A percentile compares a stretch with the other conserved stretches of the same genome.
These are phyloP conservation scores for Thyatira batis DNA, from an alignment of 2,888 invertebrate species.

Conservation along the genomic window DNA sequence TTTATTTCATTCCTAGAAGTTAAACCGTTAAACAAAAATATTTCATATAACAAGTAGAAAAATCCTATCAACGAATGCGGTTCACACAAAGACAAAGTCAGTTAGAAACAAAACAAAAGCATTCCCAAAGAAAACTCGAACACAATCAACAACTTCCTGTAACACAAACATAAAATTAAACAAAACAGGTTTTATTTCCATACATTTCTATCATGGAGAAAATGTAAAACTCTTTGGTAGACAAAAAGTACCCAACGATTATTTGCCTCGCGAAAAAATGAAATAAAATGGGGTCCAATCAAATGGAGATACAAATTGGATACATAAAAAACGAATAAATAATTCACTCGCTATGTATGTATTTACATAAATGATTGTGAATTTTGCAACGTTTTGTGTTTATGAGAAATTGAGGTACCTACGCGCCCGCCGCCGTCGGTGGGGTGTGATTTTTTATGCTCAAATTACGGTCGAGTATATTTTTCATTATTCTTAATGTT, in stretches of 20 bases:
- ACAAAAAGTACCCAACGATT: slow-evolving; percentile 27
- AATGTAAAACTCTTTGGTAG: slow-evolving; percentile 7
- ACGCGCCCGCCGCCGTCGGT: not conserved
- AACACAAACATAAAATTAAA: not conserved
- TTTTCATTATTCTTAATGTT: not conserved
- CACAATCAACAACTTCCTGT: not conserved
- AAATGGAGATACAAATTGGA: slow-evolving; percentile 26
- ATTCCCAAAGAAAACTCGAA: not conserved
- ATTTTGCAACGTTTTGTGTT: slow-evolving; percentile 6
- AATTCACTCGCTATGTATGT: not conserved
- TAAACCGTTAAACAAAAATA: too few relatives aligned
- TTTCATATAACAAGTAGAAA: too few relatives aligned
- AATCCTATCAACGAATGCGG: too few relatives aligned
- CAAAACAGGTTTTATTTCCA: not conserved
- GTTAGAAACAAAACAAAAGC: too few relatives aligned
- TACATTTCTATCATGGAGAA: not conserved
- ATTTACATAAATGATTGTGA: not conserved
- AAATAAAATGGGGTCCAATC: slow-evolving; percentile 32
- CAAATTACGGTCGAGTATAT: not conserved
- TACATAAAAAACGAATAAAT: slow-evolving; percentile 7
- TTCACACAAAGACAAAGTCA: too few relatives aligned
- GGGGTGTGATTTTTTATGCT: not conserved
- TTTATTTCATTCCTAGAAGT: too few relatives aligned
- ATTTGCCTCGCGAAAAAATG: slow-evolving; percentile 27
- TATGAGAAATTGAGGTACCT: slow-evolving; percentile 12